A percentile compares a stretch with the other conserved stretches of the same genome.
phyloP scores from a whole-genome alignment of 2,888 invertebrate genomes.

The Hyposoter dolosus region DNA sequence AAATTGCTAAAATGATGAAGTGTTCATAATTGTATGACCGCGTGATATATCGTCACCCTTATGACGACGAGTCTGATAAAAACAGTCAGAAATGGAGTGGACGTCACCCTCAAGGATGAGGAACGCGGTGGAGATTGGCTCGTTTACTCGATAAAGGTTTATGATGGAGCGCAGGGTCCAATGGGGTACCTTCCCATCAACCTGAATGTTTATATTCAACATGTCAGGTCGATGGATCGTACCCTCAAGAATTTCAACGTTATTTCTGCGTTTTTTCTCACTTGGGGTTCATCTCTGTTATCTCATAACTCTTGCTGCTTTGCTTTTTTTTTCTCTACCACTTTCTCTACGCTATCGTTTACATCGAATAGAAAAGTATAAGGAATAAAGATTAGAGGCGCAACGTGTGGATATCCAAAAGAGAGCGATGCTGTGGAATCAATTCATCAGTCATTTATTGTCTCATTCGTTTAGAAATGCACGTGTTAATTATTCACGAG shows the following conservation, averaged over 20 bases:
- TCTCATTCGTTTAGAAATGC: conserved; percentile 13
- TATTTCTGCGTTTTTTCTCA: conserved; percentile 37
- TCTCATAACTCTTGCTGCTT: conserved; percentile 2
- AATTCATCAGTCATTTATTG: conserved; percentile 56
- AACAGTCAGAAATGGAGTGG: conserved; percentile 45
- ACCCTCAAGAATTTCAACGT: conserved; percentile 56
- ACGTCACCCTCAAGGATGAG: conserved; percentile 57
- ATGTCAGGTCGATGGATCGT: conserved; percentile 57
- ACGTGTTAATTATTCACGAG: background rate
- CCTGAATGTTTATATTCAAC: conserved; percentile 50
- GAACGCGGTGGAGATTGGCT: conserved; percentile 60
- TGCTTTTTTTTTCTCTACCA: background rate
- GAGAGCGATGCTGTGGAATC: conserved; percentile 53
- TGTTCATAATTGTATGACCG: conserved; percentile 4
- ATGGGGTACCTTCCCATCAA: conserved; percentile 58
- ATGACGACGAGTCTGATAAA: conserved; percentile 23
- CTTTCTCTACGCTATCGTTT: background rate
- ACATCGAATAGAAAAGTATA: background rate
- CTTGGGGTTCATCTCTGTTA: background rate
- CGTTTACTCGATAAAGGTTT: conserved; percentile 61
- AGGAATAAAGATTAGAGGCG: conserved; percentile 6
- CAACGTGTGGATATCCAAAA: conserved; percentile 3
- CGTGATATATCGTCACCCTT: conserved; percentile 9
- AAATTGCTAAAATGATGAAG: background rate
- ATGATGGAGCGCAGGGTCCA: conserved; percentile 59